Evolutionary conservation across 2,113 vertebrate genomes (phyloP).

Genomic region (Catagonus wagneri): DNA sequence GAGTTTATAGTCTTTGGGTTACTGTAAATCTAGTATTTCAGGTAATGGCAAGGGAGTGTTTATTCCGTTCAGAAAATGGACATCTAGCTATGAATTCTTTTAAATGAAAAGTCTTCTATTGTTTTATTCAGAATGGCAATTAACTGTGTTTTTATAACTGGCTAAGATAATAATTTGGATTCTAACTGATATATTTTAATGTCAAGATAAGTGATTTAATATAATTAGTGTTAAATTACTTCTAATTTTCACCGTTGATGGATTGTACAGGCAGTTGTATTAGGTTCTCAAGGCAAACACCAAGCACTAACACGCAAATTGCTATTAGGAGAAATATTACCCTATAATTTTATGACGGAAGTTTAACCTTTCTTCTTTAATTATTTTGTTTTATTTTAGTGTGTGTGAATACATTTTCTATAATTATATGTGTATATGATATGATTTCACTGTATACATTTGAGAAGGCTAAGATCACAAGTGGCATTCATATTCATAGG

Average conservation of each 20-base stretch:
- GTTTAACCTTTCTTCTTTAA: not conserved
- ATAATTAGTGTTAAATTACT: slow-evolving; percentile 42
- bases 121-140: slow-evolving; percentile 32
- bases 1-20: not conserved
- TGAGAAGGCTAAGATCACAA: not conserved
- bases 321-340: not conserved
- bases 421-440: not conserved
- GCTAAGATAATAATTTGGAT: slow-evolving; percentile 9
- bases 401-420: not conserved
- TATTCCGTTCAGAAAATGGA: not conserved
- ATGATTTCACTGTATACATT: not conserved
- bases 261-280: not conserved
- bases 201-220: slow-evolving; percentile 4
- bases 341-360: not conserved
- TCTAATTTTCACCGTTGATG: not conserved
- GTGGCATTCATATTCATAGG: not conserved
- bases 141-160: slow-evolving; percentile 25
- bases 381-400: not conserved
- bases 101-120: not conserved
- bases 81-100: not conserved
- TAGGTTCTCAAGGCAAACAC: not conserved
- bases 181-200: slow-evolving; percentile 50
- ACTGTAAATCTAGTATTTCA: not conserved
- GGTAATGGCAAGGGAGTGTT: not conserved
- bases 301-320: not conserved